Base-by-base conservation (phyloP, 2,113 vertebrate species). In the Oncorhynchus masou region DNA sequence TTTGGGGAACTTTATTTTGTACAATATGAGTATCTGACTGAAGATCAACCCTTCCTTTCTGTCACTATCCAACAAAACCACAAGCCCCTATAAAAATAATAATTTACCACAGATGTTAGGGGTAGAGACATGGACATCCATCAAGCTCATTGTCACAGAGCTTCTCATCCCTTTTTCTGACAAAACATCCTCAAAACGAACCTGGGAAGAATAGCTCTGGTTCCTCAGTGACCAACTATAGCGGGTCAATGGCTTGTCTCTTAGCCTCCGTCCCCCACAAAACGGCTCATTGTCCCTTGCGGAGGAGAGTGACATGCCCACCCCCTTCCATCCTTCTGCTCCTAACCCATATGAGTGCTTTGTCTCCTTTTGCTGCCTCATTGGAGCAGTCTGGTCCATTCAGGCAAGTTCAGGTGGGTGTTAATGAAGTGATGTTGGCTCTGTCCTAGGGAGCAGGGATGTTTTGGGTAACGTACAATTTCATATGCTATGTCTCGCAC, bases 351-450 rank as follows among this genome's bases (percentile, higher is more conserved):
- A 81, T 83, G 72, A 70, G 29, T 78, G 81, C 84, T 89, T 89
- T 89, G 84, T 90, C 89, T 86, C n/a, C 39, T 71, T 34, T 79
- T 81, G 75, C 81, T 48, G 81, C 88, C 90, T 91, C 88, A 86
- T 85, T 88, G 88, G 70, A 88, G 85, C 85, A 85, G 81, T 87
- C 86, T 79, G 81, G 73, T 84, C 78, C 82, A 85, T 87, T 88
- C 84, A 85, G 80, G 76, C 78, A 65, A 81, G 79, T 83, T 85
- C 82, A 78, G 81, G 88, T 80, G 84, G 83, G 82, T 83, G 39
- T 87, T 91, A 89, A 88, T 91, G 88, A 89, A 73, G 81, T 88
- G 75, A 87, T 87, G 88, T 88, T 90, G 88, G 85, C 83, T 71
- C 88, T 80, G 85, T 84, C 78, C 39, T 39, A 81, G 86, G 76